Base-by-base conservation (phyloP, 2,888 invertebrate genomes). In the Cremastinae sp. region DNA sequence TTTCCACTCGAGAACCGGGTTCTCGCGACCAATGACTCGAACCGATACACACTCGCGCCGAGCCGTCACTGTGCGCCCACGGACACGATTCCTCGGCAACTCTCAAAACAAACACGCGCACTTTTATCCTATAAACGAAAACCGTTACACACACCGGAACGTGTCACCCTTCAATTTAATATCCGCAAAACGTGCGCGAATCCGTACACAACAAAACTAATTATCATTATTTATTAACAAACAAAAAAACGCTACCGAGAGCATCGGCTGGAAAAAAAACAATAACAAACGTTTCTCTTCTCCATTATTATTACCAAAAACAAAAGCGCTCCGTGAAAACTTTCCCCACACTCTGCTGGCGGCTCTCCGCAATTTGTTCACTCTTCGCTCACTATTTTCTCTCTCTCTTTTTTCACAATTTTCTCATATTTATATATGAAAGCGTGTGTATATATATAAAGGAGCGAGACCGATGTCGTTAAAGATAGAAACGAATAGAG, bases 1-100 rank as follows among this genome's bases (percentile, higher is more conserved):
- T 70, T 70, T 70, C 59, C 43, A 70, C 69, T 70, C 53, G 45
- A 61, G 61, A 39, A 59, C 49, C 59, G 49, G 20, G 14, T 41
- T 51, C 53, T 59, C 51, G 59, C 49, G 5, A 49, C 5, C 49
- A 18, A 18, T 16, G 20, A 18, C 18, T 49, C 16, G n/a, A 41
- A 41, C n/a, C 10, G 1, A 49, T 1, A 49, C 18, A 16, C 1
- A 37, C 5, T 12, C 22, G 9, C 5, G 35, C 53, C 14, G 8
- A 8, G 5, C 5, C 5, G 10, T 35, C 9, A 55, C 53, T 35
- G 35, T 7, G 35, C 12, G 53, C 9, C 14, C 18, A 5, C 16
- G 14, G 28, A 28, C 53, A 12, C 4, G 53, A 2, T 28, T 5
- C 2, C 28, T 28, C 2, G 5, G 28, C 28, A 2, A 2, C n/a